A percentile compares a stretch with the other conserved stretches of the same genome.
Evolutionary conservation across 2,888 invertebrate genomes (phyloP).

Genomic region (Agelastica alni): DNA sequence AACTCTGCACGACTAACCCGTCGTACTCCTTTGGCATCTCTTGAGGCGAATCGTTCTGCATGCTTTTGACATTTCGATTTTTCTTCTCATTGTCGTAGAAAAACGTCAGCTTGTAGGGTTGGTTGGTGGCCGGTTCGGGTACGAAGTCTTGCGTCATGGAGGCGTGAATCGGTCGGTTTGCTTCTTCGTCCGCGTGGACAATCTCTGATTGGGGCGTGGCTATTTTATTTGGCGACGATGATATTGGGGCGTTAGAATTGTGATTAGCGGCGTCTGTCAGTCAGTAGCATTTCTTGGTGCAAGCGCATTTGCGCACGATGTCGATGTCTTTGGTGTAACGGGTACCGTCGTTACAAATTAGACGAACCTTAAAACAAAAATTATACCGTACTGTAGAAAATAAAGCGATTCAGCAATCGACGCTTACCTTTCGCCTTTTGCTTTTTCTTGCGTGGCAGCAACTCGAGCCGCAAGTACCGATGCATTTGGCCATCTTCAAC

Average conservation of each 20-base stretch:
- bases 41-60: constrained; percentile 41
- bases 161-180: constrained; percentile 19
- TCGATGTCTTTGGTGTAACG: constrained; percentile 95
- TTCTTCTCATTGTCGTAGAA: constrained; percentile 48
- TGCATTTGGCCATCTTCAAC: constrained; percentile 86
- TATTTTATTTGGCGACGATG: constrained; percentile 23
- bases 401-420: too few relatives aligned
- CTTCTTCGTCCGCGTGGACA: constrained; percentile 7
- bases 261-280: constrained; percentile 66
- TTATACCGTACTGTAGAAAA: background rate
- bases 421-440: constrained; percentile 86
- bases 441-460: constrained; percentile 93
- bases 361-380: constrained; percentile 68
- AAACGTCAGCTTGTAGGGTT: constrained; percentile 53
- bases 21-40: constrained; percentile 42
- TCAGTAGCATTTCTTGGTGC: constrained; percentile 89
- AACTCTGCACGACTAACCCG: constrained; percentile 52
- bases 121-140: constrained; percentile 31
- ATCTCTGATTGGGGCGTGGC: constrained; percentile 22
- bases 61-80: constrained; percentile 30
- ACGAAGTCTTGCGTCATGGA: constrained; percentile 32
- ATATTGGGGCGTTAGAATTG: constrained; percentile 52
- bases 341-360: constrained; percentile 90
- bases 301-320: constrained; percentile 95
- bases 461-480: constrained; percentile 77